Percentiles rank a stretch among this genome's conserved stretches.
Conservation (phyloP, 37 sponge, comb jelly and placozoan genomes). For the Diacarnus erythraeanus region DNA sequence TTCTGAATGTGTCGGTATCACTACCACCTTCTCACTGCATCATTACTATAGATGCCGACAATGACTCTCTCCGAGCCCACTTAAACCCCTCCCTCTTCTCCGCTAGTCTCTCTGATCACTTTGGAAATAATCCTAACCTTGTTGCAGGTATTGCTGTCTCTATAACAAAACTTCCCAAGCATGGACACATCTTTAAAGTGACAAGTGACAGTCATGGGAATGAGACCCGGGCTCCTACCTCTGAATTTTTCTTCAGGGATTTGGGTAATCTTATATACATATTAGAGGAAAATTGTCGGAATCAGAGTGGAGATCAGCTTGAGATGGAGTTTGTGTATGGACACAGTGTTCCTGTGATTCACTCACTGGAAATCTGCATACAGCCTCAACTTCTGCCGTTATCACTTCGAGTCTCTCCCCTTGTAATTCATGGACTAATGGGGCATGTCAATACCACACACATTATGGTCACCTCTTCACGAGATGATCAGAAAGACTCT, state of each 20-base stretch:
- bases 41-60: conserved; percentile 6
- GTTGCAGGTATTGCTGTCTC: not conserved
- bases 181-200: conserved; percentile 12
- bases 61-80: not conserved
- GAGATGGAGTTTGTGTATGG: conserved; percentile 34
- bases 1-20: not conserved
- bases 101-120: not conserved
- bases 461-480: conserved; percentile 15
- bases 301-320: conserved; percentile 11
- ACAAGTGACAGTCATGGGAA: not conserved
- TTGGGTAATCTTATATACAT: conserved; percentile 4
- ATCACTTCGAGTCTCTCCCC: not conserved
- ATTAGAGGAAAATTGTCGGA: not conserved
- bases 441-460: conserved; percentile 3
- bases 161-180: not conserved
- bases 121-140: conserved; percentile 14
- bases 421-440: not conserved
- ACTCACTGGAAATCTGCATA: conserved; percentile 46
- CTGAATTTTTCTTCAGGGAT: not conserved
- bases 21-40: conserved; percentile 15
- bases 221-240: not conserved
- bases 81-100: not conserved
- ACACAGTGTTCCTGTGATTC: not conserved
- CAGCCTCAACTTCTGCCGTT: conserved; percentile 41
- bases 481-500: not conserved